Evolutionary conservation across 2,888 invertebrate genomes (phyloP).

Genomic region (Lycocerus yunnanus): DNA sequence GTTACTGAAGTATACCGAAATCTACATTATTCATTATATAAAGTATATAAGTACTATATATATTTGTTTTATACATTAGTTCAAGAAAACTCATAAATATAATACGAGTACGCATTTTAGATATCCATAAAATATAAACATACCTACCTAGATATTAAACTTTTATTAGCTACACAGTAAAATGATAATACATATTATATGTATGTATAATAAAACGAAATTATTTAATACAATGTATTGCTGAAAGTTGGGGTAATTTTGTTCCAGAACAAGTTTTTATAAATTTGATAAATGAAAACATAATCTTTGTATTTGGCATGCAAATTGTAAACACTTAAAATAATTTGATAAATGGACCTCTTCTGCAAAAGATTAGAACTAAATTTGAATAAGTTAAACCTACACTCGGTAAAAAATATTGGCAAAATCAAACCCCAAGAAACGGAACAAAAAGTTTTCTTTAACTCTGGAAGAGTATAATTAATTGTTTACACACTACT

Average conservation of each 20-base stretch:
- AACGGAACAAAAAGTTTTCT: neutral
- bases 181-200: too few species aligned
- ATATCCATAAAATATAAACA: neutral
- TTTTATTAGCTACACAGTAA: neutral
- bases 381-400: neutral
- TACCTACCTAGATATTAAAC: neutral
- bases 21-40: too few species aligned
- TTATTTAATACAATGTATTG: neutral
- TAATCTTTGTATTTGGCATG: neutral
- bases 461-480: neutral
- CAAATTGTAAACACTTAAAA: neutral
- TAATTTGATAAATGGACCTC: conserved; percentile 3
- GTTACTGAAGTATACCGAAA: too few species aligned
- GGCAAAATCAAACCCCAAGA: neutral
- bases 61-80: too few species aligned
- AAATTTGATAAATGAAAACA: neutral
- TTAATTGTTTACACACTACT: neutral
- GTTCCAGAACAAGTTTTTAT: neutral
- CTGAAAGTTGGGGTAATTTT: neutral
- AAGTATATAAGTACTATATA: too few species aligned
- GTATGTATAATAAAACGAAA: neutral
- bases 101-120: neutral
- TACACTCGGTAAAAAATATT: neutral
- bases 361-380: neutral
- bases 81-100: neutral